Percentiles rank a stretch among this genome's conserved stretches.
Conservation (phyloP, 2,888 invertebrate species). For the Mesorhabditis spiculigera region DNA sequence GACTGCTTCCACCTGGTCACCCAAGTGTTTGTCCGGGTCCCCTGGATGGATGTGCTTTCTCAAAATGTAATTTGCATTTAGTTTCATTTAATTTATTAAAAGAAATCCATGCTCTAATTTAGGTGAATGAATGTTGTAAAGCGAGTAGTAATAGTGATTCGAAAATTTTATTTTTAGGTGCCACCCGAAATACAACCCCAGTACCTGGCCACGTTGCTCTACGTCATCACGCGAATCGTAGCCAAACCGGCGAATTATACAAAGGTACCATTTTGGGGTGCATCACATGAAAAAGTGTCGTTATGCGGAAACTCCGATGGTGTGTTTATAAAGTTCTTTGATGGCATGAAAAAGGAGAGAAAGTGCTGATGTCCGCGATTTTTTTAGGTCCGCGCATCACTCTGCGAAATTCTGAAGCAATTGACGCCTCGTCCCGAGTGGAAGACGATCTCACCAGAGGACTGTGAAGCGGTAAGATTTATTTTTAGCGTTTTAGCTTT, state of each 20-base stretch:
- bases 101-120: too few species aligned
- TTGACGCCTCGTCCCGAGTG: constrained; percentile 37
- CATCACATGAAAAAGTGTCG: too few species aligned
- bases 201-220: constrained; percentile 42
- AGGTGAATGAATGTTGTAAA: too few species aligned
- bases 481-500: constrained; percentile 21
- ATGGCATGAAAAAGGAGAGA: too few species aligned
- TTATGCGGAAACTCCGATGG: too few species aligned
- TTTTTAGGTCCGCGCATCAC: constrained; percentile 45
- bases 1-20: constrained; percentile 44
- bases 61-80: constrained; percentile 15
- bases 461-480: constrained; percentile 10
- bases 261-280: constrained; percentile 8
- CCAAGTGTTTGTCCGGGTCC: constrained; percentile 48
- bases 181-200: constrained; percentile 38
- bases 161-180: constrained; percentile 19
- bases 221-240: constrained; percentile 31
- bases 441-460: constrained; percentile 34
- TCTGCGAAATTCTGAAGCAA: constrained; percentile 39
- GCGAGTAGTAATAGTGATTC: too few species aligned
- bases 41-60: constrained; percentile 33
- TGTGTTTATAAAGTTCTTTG: too few species aligned
- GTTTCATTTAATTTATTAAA: too few species aligned
- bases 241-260: constrained; percentile 35
- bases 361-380: too few species aligned